Evolutionary conservation across 2,888 invertebrate genomes (phyloP).

Genomic region (Drosophila longiperda): DNA sequence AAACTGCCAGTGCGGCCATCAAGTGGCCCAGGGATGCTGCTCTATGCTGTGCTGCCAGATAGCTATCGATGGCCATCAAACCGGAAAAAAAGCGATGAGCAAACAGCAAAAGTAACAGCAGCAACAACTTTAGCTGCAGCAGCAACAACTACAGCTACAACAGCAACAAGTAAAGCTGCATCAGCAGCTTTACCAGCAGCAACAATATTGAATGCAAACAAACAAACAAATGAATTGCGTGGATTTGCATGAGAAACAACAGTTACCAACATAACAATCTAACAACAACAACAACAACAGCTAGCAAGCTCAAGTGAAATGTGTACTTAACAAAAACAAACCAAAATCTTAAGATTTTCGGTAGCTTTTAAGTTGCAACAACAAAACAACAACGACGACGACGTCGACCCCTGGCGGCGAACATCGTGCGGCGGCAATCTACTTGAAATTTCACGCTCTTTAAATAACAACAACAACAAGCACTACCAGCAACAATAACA

Average conservation of each 20-base stretch:
- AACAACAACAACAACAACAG: slow-evolving; percentile 22
- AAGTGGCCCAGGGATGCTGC: slow-evolving; percentile 28
- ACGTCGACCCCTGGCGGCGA: slow-evolving; percentile 32
- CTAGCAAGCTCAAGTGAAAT: slow-evolving; percentile 59
- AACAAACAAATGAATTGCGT: slow-evolving; percentile 55
- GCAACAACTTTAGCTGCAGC: slow-evolving; percentile 17
- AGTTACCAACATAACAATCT: slow-evolving; percentile 54
- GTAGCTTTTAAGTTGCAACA: slow-evolving; percentile 54
- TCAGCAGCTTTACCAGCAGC: slow-evolving; percentile 16
- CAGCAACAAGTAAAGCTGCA: slow-evolving; percentile 24
- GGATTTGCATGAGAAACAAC: slow-evolving; percentile 77
- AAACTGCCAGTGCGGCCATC: slow-evolving; percentile 15
- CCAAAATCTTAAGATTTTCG: slow-evolving; percentile 59
- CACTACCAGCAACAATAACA: slow-evolving; percentile 34
- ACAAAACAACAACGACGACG: not conserved
- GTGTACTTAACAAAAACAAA: slow-evolving; percentile 37
- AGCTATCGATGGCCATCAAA: slow-evolving; percentile 66
- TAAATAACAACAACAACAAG: slow-evolving; percentile 65
- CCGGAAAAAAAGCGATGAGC: slow-evolving; percentile 67
- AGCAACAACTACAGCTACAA: slow-evolving; percentile 28
- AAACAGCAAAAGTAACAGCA: slow-evolving; percentile 40
- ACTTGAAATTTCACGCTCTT: slow-evolving; percentile 78
- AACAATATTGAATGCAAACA: slow-evolving; percentile 48
- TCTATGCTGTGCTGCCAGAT: slow-evolving; percentile 36
- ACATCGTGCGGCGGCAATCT: slow-evolving; percentile 68